Evolutionary conservation across 1,140 invertebrate genomes (phyloP).

Genomic region (Halesus radiatus): DNA sequence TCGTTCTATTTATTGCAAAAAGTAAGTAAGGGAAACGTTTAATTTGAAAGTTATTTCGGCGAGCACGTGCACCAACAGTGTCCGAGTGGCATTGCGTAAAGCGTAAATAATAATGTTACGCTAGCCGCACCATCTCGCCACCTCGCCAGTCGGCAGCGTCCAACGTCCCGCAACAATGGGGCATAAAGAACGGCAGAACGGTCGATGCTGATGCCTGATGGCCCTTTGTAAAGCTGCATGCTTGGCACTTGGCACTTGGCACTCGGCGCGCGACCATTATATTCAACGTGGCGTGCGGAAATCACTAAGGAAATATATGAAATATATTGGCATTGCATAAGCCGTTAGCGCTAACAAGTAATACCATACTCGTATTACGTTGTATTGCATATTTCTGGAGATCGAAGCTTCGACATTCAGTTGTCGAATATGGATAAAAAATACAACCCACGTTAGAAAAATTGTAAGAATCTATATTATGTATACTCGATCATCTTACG

Average conservation of each 20-base stretch:
- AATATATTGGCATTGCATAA: no score
- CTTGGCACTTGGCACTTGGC: background rate
- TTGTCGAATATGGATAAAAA: no score
- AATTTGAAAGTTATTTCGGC: constrained; percentile 15
- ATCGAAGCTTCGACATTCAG: no score
- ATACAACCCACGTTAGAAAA: no score
- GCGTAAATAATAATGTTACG: background rate
- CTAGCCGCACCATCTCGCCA: background rate
- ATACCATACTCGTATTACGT: no score
- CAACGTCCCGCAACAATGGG: constrained; percentile 9
- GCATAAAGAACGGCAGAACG: constrained; percentile 5
- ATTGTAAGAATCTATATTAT: no score
- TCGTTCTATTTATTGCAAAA: background rate
- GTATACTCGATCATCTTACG: no score
- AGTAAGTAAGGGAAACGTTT: background rate
- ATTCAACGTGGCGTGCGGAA: no score
- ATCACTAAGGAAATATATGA: no score
- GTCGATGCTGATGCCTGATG: background rate
- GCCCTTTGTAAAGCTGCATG: background rate
- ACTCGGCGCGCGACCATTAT: background rate
- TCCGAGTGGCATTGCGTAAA: constrained; percentile 12
- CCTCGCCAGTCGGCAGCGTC: no score
- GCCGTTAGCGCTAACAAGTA: no score
- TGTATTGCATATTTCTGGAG: no score
- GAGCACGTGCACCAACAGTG: background rate